A percentile compares a stretch with the other conserved stretches of the same genome.
Evolutionary conservation across 2,797 vertebrate species (phyloP).

Genomic region (Phaenicophaeus curvirostris): DNA sequence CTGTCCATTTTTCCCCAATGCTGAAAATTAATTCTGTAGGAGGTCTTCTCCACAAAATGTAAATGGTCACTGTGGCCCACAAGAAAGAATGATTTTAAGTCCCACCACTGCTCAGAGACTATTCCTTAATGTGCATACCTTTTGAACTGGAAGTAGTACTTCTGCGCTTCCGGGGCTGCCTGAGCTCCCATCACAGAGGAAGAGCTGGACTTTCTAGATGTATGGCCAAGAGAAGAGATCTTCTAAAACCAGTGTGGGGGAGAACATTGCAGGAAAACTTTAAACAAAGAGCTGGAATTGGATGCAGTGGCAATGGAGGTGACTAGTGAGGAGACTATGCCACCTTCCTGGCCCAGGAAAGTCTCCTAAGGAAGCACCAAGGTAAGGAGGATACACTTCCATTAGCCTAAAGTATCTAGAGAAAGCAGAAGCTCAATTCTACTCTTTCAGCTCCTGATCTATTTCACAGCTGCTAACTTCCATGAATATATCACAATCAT

Average conservation of each 20-base stretch:
- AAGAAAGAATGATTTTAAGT: slow-evolving; percentile 12
- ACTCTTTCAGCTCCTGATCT: background rate
- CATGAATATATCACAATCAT: background rate
- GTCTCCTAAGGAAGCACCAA: background rate
- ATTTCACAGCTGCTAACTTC: background rate
- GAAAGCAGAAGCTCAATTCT: background rate
- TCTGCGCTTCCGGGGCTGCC: background rate
- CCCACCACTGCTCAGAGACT: background rate
- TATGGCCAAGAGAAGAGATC: background rate
- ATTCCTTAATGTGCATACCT: background rate
- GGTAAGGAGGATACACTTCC: background rate
- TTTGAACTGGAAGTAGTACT: background rate
- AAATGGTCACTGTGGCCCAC: slow-evolving; percentile 6
- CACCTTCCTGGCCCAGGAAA: background rate
- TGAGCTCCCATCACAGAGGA: background rate
- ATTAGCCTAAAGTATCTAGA: background rate
- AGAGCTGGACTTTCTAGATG: background rate
- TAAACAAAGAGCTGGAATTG: background rate
- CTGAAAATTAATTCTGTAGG: slow-evolving; percentile 61
- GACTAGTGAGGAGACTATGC: background rate
- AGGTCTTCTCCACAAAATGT: slow-evolving; percentile 50
- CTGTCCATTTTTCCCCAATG: slow-evolving; percentile 36
- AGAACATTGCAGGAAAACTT: background rate
- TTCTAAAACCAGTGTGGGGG: background rate
- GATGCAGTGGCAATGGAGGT: background rate